Evolutionary conservation across 2,888 invertebrate genomes (phyloP), one percentile per base, ranked within the genome.

Genomic region (Ommatoiulus sabulosus): DNA sequence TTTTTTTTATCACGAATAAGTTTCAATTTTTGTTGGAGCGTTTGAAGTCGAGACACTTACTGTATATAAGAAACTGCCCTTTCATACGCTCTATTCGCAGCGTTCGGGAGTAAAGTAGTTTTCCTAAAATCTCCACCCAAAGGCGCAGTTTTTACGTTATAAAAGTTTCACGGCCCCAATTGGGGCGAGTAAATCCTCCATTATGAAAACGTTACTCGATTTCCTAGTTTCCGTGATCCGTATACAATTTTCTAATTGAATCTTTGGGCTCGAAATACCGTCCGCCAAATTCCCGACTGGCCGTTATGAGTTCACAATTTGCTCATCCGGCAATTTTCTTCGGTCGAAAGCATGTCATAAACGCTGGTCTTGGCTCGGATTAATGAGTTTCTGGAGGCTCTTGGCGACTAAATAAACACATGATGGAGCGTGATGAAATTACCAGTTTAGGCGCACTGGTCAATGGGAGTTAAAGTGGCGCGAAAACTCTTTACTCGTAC

Each of bases 401-500:
- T 72, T 72, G 24, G 6, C 72, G 72, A 72, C 72, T 72, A 72
- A 72, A 72, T 72, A 72, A 72, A 72, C 72, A 72, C 72, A 72
- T 72, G 72, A 72, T 72, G 72, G 72, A 72, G 72, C 72, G 72
- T 72, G 72, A 72, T 72, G 72, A 72, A 72, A 72, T 72, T 72
- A 72, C 72, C 72, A 72, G 72, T 72, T 72, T 24, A 72, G 72
- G 6, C 72, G 20, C 72, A 24, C 24, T 72, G 24, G 8, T 24
- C 24, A 24, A 72, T 72, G 72, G 72, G 72, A 72, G 72, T 72
- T 72, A 72, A 72, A 72, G 72, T 72, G 72, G 72, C 72, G 24
- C 72, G 72, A n/a, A n/a, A 35, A 35, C 35, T 35, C 35, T 35
- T 35, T 35, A 35, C 35, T 35, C 35, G 1, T 35, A 35, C 35